phyloP scores from a whole-genome alignment of 2,888 invertebrate species.

The Lypha dubia region DNA sequence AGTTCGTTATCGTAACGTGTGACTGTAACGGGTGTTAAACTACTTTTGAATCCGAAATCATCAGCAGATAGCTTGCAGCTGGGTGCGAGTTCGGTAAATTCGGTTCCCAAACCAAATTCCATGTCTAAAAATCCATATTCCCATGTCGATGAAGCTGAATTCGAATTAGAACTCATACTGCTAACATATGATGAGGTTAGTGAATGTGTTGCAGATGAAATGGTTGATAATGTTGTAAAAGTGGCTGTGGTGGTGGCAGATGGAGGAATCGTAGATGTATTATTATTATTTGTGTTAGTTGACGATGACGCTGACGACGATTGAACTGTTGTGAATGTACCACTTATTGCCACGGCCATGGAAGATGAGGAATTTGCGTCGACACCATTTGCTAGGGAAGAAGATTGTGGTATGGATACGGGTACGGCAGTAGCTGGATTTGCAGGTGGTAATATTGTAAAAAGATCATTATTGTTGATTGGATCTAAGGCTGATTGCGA shows the following conservation, averaged over 20 bases:
- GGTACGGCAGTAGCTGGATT: slow-evolving; percentile 80
- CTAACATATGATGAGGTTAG: slow-evolving; percentile 81
- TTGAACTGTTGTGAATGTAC: slow-evolving; percentile 80
- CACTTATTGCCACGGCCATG: slow-evolving; percentile 79
- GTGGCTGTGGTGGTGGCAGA: slow-evolving; percentile 79
- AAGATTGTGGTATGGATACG: slow-evolving; percentile 67
- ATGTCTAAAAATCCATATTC: slow-evolving; percentile 83
- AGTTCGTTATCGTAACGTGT: slow-evolving; percentile 83
- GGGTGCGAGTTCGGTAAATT: slow-evolving; percentile 84
- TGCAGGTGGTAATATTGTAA: slow-evolving; percentile 81
- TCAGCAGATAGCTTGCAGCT: slow-evolving; percentile 85
- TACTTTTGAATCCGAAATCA: slow-evolving; percentile 84
- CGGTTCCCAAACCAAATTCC: slow-evolving; percentile 84
- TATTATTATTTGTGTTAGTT: slow-evolving; percentile 42
- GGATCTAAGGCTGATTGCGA: slow-evolving; percentile 94
- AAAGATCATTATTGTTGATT: slow-evolving; percentile 91
- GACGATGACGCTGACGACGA: slow-evolving; percentile 61
- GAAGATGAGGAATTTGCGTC: slow-evolving; percentile 59
- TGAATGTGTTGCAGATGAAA: slow-evolving; percentile 81
- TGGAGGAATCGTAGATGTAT: slow-evolving; percentile 63
- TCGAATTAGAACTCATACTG: slow-evolving; percentile 77
- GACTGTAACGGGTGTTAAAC: slow-evolving; percentile 81
- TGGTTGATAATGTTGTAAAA: slow-evolving; percentile 81
- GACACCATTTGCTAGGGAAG: slow-evolving; percentile 42
- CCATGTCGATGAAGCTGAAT: slow-evolving; percentile 80